Conservation (phyloP, 1,140 invertebrate genomes). For the Oncopodura yosiiana region DNA sequence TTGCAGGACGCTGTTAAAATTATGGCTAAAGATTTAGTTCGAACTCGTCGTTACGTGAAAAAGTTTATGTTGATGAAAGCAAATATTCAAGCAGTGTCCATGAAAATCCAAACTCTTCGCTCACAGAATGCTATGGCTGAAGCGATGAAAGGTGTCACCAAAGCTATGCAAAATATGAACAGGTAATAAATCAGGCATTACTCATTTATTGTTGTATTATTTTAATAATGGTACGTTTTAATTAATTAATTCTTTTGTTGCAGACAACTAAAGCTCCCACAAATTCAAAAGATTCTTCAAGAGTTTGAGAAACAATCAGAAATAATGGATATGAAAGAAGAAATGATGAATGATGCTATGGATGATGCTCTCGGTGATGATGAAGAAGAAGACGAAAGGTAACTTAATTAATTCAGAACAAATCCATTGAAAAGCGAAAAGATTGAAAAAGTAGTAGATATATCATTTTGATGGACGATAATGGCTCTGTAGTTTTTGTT, state of each 20-base stretch:
- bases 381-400: constrained; percentile 96
- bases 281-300: constrained; percentile 97
- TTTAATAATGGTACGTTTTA: background rate
- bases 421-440: no score
- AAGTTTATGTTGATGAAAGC: constrained; percentile 99
- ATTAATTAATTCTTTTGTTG: constrained; percentile 22
- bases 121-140: constrained; percentile 99
- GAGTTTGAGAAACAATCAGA: constrained; percentile 99
- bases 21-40: constrained; percentile 97
- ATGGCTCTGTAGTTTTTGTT: no score
- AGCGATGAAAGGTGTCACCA: constrained; percentile 98
- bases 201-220: no score
- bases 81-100: constrained; percentile 96
- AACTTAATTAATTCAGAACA: constrained; percentile 36
- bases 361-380: constrained; percentile 99
- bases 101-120: constrained; percentile 96
- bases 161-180: constrained; percentile 98
- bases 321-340: constrained; percentile 99
- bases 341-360: constrained; percentile 99
- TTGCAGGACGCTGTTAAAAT: constrained; percentile 96
- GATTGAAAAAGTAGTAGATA: no score
- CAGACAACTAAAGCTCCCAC: constrained; percentile 90
- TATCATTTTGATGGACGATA: no score
- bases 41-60: constrained; percentile 88
- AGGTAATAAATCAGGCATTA: constrained; percentile 64